Evolutionary conservation across 2,888 invertebrate species (phyloP).

Genomic region (Scaptomyza flava): DNA sequence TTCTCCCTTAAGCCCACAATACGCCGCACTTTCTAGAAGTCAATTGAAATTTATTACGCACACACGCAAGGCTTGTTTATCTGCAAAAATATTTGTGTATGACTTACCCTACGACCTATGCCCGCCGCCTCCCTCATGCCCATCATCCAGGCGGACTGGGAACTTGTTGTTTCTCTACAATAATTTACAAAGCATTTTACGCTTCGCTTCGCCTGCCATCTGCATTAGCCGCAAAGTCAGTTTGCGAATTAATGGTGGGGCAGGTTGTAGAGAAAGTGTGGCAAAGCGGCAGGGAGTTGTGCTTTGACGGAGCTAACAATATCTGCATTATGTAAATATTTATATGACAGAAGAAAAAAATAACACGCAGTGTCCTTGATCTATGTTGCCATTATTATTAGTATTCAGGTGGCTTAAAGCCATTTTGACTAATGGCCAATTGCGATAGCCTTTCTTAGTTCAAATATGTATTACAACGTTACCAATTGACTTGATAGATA

Average conservation of each 20-base stretch:
- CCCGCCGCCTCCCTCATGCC: not conserved
- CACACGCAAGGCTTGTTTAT: slow-evolving; percentile 49
- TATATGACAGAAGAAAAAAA: slow-evolving; percentile 13
- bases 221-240: slow-evolving; percentile 73
- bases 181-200: slow-evolving; percentile 76
- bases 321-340: slow-evolving; percentile 57
- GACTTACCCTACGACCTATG: not conserved
- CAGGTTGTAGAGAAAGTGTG: slow-evolving; percentile 2
- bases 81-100: slow-evolving; percentile 52
- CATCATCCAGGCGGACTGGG: not conserved
- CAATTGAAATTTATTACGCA: slow-evolving; percentile 75
- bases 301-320: slow-evolving; percentile 11
- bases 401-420: slow-evolving; percentile 20
- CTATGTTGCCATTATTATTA: slow-evolving; percentile 31
- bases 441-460: slow-evolving; percentile 24
- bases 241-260: slow-evolving; percentile 38
- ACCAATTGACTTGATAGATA: no score
- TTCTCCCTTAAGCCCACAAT: slow-evolving; percentile 13
- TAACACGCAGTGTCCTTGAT: slow-evolving; percentile 41
- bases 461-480: no score
- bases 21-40: slow-evolving; percentile 46
- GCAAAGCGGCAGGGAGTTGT: not conserved
- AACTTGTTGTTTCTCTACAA: slow-evolving; percentile 48
- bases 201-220: slow-evolving; percentile 74
- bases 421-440: slow-evolving; percentile 33